These are phyloP conservation scores for Adelphocoris suturalis DNA, from an alignment of 2,888 invertebrate species.

Conservation along the genomic window DNA sequence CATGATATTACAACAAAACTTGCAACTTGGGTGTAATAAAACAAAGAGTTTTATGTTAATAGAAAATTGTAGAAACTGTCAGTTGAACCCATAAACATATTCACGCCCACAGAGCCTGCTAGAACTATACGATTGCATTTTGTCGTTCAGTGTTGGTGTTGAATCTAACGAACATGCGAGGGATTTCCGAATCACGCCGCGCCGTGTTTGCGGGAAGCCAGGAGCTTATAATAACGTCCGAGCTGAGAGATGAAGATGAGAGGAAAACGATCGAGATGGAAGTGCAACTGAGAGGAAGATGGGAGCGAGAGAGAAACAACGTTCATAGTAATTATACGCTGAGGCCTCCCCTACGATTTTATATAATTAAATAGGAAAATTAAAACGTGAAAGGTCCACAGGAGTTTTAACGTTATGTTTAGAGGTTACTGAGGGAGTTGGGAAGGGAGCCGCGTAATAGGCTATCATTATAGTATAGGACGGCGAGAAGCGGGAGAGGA, in stretches of 20 bases:
- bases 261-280: slow-evolving; percentile 28
- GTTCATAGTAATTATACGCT: slow-evolving; percentile 59
- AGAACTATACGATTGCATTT: not conserved
- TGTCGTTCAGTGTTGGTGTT: not conserved
- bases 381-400: slow-evolving; percentile 63
- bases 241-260: slow-evolving; percentile 20
- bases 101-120: too few relatives aligned
- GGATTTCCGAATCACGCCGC: not conserved
- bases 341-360: slow-evolving; percentile 62
- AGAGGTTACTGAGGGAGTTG: slow-evolving; percentile 61
- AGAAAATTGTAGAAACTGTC: too few relatives aligned
- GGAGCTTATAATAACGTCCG: not conserved
- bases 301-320: slow-evolving; percentile 47
- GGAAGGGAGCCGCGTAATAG: slow-evolving; percentile 53
- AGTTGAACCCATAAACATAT: too few relatives aligned
- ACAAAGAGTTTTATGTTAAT: too few relatives aligned
- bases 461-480: slow-evolving; percentile 55
- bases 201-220: slow-evolving; percentile 3
- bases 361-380: slow-evolving; percentile 66
- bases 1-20: too few relatives aligned
- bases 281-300: slow-evolving; percentile 27
- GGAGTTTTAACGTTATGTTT: slow-evolving; percentile 59
- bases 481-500: not conserved
- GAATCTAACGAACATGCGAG: not conserved
- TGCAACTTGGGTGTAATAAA: too few relatives aligned